These are phyloP conservation scores for Pelodiscus sinensis DNA, from an alignment of 2,113 vertebrate species.

Conservation along the genomic window DNA sequence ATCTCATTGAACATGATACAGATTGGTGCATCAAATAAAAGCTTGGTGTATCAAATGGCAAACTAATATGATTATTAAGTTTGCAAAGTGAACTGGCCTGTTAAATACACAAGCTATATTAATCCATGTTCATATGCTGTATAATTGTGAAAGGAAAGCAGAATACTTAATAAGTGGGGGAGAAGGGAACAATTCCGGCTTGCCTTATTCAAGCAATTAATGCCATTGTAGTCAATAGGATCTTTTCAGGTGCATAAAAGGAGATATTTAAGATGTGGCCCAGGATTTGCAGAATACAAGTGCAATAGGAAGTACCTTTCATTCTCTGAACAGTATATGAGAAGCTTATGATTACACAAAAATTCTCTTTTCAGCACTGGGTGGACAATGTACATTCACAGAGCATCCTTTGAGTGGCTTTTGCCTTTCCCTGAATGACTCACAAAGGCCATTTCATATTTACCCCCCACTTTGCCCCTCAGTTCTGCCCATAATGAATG, in stretches of 20 bases:
- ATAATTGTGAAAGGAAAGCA: background rate
- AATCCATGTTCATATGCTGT: background rate
- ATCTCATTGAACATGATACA: background rate
- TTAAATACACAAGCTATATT: fast-evolving
- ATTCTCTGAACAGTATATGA: background rate
- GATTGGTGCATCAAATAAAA: background rate
- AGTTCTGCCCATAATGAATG: background rate
- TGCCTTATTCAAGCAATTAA: background rate
- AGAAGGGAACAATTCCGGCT: background rate
- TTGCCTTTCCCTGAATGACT: background rate
- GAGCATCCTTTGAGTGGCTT: slow-evolving; percentile 40
- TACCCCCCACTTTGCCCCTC: slow-evolving; percentile 12
- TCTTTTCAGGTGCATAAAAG: background rate
- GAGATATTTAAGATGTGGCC: background rate
- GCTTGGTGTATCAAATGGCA: background rate
- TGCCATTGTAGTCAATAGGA: background rate
- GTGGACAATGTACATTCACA: slow-evolving; percentile 10
- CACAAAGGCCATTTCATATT: slow-evolving; percentile 29
- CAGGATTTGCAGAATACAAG: background rate
- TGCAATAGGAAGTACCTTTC: background rate
- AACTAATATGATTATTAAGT: background rate
- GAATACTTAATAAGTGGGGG: background rate
- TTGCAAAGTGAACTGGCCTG: background rate
- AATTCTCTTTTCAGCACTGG: slow-evolving; percentile 1
- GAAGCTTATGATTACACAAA: slow-evolving; percentile 1